phyloP scores from a whole-genome alignment of 2,797 vertebrate species.

The Enteromius radiatus region DNA sequence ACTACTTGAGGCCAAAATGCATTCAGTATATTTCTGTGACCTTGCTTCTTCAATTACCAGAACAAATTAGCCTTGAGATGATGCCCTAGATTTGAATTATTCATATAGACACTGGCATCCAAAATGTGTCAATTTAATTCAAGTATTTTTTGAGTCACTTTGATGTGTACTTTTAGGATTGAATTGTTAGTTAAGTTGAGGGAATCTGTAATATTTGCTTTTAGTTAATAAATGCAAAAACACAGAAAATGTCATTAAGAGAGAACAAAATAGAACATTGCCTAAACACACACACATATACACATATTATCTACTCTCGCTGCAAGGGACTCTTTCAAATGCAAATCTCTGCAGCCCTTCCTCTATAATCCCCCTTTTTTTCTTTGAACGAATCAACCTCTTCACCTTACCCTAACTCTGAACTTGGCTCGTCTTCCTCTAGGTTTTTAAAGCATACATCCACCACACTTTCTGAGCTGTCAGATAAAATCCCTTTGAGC shows the following conservation, averaged over 20 bases:
- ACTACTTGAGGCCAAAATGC: constrained; percentile 38
- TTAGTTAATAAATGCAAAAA: neutral
- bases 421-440: constrained; percentile 17
- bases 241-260: neutral
- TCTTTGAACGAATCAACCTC: constrained; percentile 17
- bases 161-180: neutral
- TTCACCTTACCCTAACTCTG: constrained; percentile 24
- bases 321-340: constrained; percentile 50
- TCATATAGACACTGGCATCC: neutral
- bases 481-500: neutral
- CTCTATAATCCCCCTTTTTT: constrained; percentile 14
- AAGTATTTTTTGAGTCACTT: neutral
- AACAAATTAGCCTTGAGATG: constrained; percentile 35
- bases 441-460: neutral
- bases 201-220: neutral
- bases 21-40: constrained; percentile 33
- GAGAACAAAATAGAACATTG: neutral
- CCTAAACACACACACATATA: neutral
- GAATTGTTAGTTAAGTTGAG: neutral
- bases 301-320: constrained; percentile 10
- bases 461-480: neutral
- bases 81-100: constrained; percentile 43
- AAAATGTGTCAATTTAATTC: constrained; percentile 28
- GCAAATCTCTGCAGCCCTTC: constrained; percentile 50
- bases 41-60: constrained; percentile 46